A percentile compares a stretch with the other conserved stretches of the same genome.
Conservation (phyloP, 2,113 vertebrate species). For the Amblyopsis rosae region DNA sequence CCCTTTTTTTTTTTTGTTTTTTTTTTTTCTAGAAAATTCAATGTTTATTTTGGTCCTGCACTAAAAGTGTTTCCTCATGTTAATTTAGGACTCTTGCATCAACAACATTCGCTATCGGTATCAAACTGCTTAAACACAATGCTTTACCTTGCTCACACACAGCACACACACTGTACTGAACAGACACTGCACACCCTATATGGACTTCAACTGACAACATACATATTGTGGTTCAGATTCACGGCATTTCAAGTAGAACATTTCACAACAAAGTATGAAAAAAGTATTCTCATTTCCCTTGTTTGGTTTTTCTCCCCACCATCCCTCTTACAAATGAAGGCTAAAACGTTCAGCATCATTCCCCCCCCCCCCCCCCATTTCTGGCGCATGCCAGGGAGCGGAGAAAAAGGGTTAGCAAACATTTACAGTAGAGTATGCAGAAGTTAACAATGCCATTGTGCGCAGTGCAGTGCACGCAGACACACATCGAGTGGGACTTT, state of each 20-base stretch:
- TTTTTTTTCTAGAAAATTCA: not conserved
- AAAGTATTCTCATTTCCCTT: slow-evolving; percentile 8
- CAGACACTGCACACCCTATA: slow-evolving; percentile 38
- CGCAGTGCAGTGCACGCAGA: slow-evolving; percentile 4
- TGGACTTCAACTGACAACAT: slow-evolving; percentile 51
- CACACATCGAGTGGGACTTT: slow-evolving; percentile 61
- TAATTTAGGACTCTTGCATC: slow-evolving; percentile 15
- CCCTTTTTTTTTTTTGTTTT: slow-evolving; percentile 1
- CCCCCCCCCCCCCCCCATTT: too few species aligned
- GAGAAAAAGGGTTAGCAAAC: slow-evolving; percentile 55
- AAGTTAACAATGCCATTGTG: slow-evolving; percentile 27
- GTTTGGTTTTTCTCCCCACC: not conserved
- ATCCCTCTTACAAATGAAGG: slow-evolving; percentile 46
- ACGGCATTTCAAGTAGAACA: slow-evolving; percentile 76
- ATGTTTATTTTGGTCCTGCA: slow-evolving; percentile 11
- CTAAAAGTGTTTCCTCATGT: not conserved
- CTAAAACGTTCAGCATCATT: slow-evolving; percentile 64
- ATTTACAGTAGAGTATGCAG: slow-evolving; percentile 48
- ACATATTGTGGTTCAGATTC: slow-evolving; percentile 61
- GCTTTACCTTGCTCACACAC: slow-evolving; percentile 51
- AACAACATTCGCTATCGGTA: slow-evolving; percentile 66
- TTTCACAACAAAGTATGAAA: slow-evolving; percentile 60
- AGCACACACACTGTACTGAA: slow-evolving; percentile 6
- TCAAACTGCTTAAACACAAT: slow-evolving; percentile 47
- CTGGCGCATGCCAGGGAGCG: slow-evolving; percentile 52